Percentiles rank a stretch among this genome's conserved stretches.
Evolutionary conservation across 2,797 vertebrate species (phyloP).

Genomic region (Prunella strophiata): DNA sequence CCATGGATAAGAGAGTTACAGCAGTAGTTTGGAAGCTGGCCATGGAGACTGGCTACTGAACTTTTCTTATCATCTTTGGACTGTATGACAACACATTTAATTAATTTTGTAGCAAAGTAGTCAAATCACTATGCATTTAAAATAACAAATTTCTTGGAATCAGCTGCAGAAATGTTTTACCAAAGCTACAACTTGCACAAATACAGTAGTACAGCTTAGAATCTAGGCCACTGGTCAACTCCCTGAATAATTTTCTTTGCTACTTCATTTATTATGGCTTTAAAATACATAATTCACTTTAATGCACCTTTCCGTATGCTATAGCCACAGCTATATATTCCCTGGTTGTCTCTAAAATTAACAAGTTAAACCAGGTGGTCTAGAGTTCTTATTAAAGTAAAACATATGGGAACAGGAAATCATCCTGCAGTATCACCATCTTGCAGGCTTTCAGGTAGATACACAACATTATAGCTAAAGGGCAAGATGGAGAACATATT

Average conservation of each 20-base stretch:
- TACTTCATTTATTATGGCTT: not conserved
- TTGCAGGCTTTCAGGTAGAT: not conserved
- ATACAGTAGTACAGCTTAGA: not conserved
- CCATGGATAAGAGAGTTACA: not conserved
- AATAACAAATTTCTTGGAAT: not conserved
- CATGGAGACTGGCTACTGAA: not conserved
- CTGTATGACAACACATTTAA: not conserved
- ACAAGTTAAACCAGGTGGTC: not conserved
- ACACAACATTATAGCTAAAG: not conserved
- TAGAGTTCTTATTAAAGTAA: not conserved
- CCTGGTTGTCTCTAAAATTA: constrained; percentile 11
- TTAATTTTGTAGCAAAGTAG: not conserved
- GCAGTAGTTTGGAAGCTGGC: not conserved
- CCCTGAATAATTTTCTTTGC: not conserved
- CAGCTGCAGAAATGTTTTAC: not conserved
- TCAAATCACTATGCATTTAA: not conserved
- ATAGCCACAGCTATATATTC: not conserved
- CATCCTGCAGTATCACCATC: not conserved
- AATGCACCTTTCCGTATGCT: not conserved
- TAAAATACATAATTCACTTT: constrained; percentile 3
- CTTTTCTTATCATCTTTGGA: not conserved
- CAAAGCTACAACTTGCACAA: not conserved
- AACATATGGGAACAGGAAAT: not conserved
- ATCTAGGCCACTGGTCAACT: not conserved
- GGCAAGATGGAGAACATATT: not conserved